Percentiles rank a stretch among this genome's conserved stretches.
These are phyloP conservation scores for Salpingus planirostris DNA, from an alignment of 2,888 invertebrate species.

Conservation along the genomic window DNA sequence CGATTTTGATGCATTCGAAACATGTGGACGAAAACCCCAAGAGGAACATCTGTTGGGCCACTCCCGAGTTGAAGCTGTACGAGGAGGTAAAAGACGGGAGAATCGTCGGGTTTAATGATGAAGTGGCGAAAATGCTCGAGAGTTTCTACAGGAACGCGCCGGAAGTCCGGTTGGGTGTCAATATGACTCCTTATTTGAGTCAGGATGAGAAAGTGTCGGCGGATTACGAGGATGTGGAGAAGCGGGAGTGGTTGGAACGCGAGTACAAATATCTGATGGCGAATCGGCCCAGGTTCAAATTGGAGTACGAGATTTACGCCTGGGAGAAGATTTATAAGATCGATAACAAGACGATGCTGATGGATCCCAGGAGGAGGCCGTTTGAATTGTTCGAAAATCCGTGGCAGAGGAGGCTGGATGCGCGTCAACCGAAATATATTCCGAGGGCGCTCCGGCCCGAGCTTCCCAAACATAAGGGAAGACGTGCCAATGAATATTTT, in stretches of 20 bases:
- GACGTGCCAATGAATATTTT: conserved; percentile 60
- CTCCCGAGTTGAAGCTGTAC: conserved; percentile 62
- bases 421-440: conserved; percentile 59
- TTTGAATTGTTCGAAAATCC: conserved; percentile 61
- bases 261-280: conserved; percentile 60
- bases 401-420: conserved; percentile 55
- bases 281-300: conserved; percentile 55
- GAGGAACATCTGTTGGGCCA: conserved; percentile 74
- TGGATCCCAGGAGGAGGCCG: conserved; percentile 60
- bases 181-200: conserved; percentile 67
- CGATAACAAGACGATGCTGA: conserved; percentile 55
- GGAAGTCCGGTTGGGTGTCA: conserved; percentile 47
- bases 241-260: conserved; percentile 60
- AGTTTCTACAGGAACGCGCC: conserved; percentile 68
- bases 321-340: conserved; percentile 83
- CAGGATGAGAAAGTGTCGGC: conserved; percentile 51
- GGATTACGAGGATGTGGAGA: conserved; percentile 60
- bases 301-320: conserved; percentile 60
- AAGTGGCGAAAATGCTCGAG: conserved; percentile 62
- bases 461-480: conserved; percentile 52
- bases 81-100: conserved; percentile 58
- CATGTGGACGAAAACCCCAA: conserved; percentile 56
- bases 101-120: conserved; percentile 71
- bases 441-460: conserved; percentile 55
- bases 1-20: conserved; percentile 57